These are phyloP conservation scores for Drosophila tani DNA, from an alignment of 1,140 invertebrate genomes.

Conservation along the genomic window DNA sequence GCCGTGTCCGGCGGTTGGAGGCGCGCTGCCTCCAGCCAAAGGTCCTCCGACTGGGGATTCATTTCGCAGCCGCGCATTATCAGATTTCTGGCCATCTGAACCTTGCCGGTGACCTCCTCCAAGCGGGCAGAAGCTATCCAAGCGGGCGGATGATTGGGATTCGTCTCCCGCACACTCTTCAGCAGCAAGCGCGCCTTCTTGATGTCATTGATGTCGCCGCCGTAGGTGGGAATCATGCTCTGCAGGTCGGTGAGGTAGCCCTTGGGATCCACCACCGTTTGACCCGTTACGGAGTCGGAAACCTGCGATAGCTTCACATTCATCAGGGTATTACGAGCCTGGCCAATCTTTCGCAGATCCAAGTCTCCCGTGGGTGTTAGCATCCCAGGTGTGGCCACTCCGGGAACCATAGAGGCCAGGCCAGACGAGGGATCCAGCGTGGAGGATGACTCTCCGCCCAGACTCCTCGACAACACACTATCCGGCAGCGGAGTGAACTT, in stretches of 20 bases:
- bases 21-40: conserved; percentile 98
- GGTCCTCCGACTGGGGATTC: conserved; percentile 98
- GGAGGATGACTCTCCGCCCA: conserved; percentile 92
- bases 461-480: conserved; percentile 96
- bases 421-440: conserved; percentile 95
- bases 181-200: conserved; percentile 98
- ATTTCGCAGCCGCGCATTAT: conserved; percentile 99
- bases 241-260: conserved; percentile 99
- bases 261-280: conserved; percentile 99
- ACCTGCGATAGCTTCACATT: conserved; percentile 99
- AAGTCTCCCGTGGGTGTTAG: conserved; percentile 93
- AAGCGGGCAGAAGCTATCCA: conserved; percentile 99
- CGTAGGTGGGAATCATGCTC: conserved; percentile 99
- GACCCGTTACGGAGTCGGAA: conserved; percentile 99
- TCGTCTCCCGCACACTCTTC: conserved; percentile 99
- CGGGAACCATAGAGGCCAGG: conserved; percentile 93
- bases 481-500: conserved; percentile 99
- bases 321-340: conserved; percentile 99
- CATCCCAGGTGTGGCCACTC: conserved; percentile 92
- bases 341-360: conserved; percentile 99
- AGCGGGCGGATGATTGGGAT: conserved; percentile 99
- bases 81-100: conserved; percentile 97
- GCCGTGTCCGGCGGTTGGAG: conserved; percentile 97
- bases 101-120: conserved; percentile 99
- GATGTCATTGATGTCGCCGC: conserved; percentile 99